Base-by-base conservation (phyloP, 2,888 invertebrate species). In the Caenorhabditis sp. region DNA sequence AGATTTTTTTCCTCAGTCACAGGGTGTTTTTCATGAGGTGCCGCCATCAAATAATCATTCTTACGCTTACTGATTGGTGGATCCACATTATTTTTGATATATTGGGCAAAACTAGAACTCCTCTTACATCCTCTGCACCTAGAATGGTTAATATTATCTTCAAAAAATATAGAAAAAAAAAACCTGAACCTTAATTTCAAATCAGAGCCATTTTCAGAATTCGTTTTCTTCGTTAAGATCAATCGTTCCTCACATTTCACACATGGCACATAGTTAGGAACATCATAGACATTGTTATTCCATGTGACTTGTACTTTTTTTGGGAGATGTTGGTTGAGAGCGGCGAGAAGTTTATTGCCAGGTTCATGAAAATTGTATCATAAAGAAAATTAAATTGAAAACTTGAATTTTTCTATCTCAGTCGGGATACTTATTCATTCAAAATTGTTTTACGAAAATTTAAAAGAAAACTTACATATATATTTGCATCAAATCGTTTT, bases 91-190 rank as follows among this genome's bases (percentile, higher is more conserved):
- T 17, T 14, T 17, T 43, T 43, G 2, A 43, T 3, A 43, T 12
- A 43, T 14, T 43, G 43, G 2, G 43, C 17, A 7, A 43, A 7
- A 43, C 43, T 43, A 43, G 14, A 12, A 12, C 2, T 43, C 43
- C 17, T 43, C 43, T 43, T 43, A 43, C 43, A 43, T 31, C 31
- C 31, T 7, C 31, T 31, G 31, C 31, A 31, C 31, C 31, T 31
- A 31, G 4, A 31, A 4, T 7, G 23, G 17, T 49, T 14, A 49
- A 14, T 49, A 14, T 12, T 43, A 59, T 65, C 27, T 43, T 76
- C 70, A 12, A 26, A 54, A 17, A n/a, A n/a, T 31, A 59, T 17
- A 59, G 12, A 7, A n/a, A 23, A 26, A 20, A 31, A 52, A n/a
- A n/a, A n/a, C n/a, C n/a, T n/a, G n/a, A n/a, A 43, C 17, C 14